phyloP scores from a whole-genome alignment of 2,888 invertebrate genomes.

The Biston stratarius region DNA sequence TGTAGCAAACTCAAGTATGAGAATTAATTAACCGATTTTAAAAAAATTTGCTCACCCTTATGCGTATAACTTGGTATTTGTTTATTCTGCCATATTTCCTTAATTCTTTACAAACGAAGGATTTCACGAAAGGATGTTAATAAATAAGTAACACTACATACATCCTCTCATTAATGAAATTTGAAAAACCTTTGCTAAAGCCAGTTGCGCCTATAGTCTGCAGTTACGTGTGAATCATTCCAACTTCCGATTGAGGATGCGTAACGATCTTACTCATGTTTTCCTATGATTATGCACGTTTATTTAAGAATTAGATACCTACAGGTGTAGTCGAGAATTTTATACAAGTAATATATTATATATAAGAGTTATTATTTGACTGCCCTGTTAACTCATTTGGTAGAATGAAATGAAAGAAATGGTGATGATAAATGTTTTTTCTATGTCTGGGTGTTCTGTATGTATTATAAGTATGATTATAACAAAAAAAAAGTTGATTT shows the following conservation, averaged over 20 bases:
- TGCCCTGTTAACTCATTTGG: too few relatives aligned
- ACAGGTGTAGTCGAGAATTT: conserved; percentile 1
- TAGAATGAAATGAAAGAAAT: too few relatives aligned
- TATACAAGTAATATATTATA: too few relatives aligned
- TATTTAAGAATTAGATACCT: conserved; percentile 19
- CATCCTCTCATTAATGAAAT: conserved; percentile 22
- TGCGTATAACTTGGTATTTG: too few relatives aligned
- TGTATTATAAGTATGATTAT: too few relatives aligned
- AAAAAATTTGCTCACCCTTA: too few relatives aligned
- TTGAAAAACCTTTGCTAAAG: conserved; percentile 28
- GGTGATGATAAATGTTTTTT: too few relatives aligned
- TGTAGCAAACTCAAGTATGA: too few relatives aligned
- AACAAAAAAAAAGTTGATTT: too few relatives aligned
- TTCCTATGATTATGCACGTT: conserved; percentile 56
- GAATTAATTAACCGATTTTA: too few relatives aligned
- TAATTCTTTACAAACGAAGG: conserved; percentile 8
- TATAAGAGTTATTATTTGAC: too few relatives aligned
- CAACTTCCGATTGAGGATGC: conserved; percentile 59
- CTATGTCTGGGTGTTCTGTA: too few relatives aligned
- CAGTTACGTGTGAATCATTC: conserved; percentile 54
- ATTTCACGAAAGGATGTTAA: conserved; percentile 12
- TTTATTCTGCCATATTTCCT: background rate
- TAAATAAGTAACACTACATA: background rate
- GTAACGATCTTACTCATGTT: conserved; percentile 66
- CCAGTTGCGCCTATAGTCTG: conserved; percentile 34